These are phyloP conservation scores for Muscicapa comitata DNA, from an alignment of 2,797 vertebrate genomes.

Conservation along the genomic window DNA sequence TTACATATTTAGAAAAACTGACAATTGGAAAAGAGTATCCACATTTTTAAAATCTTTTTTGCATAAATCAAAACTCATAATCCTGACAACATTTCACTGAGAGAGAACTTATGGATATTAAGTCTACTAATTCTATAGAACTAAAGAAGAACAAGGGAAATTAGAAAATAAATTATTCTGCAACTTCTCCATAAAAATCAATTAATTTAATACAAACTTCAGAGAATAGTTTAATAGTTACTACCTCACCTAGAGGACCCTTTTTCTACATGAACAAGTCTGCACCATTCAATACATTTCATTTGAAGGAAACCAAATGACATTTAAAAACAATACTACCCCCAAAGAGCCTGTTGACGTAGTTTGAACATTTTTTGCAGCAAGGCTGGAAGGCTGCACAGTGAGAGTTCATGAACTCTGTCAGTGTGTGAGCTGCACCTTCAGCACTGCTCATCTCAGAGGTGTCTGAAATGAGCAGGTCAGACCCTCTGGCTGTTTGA, in stretches of 20 bases:
- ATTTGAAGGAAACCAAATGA: neutral
- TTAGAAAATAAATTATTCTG: neutral
- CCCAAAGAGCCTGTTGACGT: rapidly evolving
- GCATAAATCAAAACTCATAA: neutral
- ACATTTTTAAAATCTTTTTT: neutral
- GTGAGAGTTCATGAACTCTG: neutral
- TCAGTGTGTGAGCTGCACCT: neutral
- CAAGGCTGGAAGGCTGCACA: neutral
- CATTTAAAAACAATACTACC: neutral
- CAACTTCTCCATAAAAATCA: neutral
- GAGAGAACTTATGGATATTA: neutral
- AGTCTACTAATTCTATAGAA: neutral
- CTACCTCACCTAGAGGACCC: neutral
- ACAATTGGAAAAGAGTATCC: neutral
- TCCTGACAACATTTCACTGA: neutral
- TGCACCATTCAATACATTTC: neutral
- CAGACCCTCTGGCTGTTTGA: neutral
- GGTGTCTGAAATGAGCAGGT: neutral
- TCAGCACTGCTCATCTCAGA: neutral
- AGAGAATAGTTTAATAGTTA: neutral
- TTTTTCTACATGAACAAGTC: neutral
- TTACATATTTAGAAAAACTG: neutral
- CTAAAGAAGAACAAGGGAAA: neutral
- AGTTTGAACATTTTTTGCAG: neutral
- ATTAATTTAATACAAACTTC: neutral